A percentile compares a stretch with the other conserved stretches of the same genome.
phyloP scores from a whole-genome alignment of 2,113 vertebrate species.

The Odocoileus virginianus region DNA sequence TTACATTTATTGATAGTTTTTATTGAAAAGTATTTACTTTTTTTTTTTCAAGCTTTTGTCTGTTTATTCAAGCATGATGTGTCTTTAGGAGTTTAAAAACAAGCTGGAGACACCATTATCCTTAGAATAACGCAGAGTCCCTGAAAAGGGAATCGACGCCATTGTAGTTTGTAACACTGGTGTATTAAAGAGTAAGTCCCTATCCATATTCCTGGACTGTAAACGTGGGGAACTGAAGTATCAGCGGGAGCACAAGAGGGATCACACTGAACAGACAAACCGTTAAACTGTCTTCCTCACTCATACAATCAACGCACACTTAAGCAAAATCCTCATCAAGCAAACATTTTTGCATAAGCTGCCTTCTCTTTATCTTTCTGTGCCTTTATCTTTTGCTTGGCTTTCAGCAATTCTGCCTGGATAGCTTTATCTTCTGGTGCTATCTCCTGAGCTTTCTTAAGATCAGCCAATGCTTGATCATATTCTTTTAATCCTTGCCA shows the following conservation, averaged over 20 bases:
- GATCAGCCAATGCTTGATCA: conserved; percentile 91
- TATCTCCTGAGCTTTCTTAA: conserved; percentile 93
- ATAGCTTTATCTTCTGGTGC: conserved; percentile 97
- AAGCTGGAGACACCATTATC: background rate
- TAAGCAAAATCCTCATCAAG: conserved; percentile 74
- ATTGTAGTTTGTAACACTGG: background rate
- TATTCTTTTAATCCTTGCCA: conserved; percentile 94
- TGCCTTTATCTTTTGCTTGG: conserved; percentile 94
- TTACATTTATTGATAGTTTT: background rate
- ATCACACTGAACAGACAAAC: conserved; percentile 31
- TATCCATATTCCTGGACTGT: conserved; percentile 41
- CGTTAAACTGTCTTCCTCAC: conserved; percentile 13
- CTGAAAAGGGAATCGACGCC: background rate
- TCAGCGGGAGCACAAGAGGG: conserved; percentile 35
- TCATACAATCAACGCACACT: conserved; percentile 46
- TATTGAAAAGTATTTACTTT: background rate
- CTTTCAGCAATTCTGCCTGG: conserved; percentile 89
- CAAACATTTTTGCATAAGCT: conserved; percentile 97
- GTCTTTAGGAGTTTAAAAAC: background rate
- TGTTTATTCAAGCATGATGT: background rate
- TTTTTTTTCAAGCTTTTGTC: background rate
- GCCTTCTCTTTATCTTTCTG: conserved; percentile 96
- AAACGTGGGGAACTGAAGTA: conserved; percentile 51
- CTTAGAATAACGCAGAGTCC: conserved; percentile 5
- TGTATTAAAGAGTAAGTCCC: conserved; percentile 7